phyloP scores from a whole-genome alignment of 2,888 invertebrate species.

The Pyralis farinalis region DNA sequence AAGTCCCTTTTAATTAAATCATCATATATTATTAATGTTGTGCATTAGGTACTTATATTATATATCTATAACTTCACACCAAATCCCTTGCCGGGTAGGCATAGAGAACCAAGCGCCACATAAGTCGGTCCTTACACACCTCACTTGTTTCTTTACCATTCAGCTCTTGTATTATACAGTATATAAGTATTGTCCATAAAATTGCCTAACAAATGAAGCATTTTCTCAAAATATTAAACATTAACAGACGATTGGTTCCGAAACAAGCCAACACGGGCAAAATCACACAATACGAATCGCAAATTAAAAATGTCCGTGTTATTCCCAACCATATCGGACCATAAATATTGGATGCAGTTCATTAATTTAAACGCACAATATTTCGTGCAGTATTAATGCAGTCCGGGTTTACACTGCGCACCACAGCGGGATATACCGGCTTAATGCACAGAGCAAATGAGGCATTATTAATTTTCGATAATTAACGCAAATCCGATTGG shows the following conservation, averaged over 20 bases:
- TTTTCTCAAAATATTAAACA: too few relatives aligned
- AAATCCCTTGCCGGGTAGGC: too few relatives aligned
- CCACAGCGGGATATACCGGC: conserved; percentile 11
- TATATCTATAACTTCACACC: too few relatives aligned
- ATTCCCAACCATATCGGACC: conserved; percentile 20
- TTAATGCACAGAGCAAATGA: conserved; percentile 38
- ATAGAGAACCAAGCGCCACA: too few relatives aligned
- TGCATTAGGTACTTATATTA: too few relatives aligned
- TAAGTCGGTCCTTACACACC: too few relatives aligned
- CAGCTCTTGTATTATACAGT: too few relatives aligned
- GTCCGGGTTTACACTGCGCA: not conserved
- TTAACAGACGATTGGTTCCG: not conserved
- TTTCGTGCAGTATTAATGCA: conserved; percentile 15
- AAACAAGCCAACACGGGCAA: not conserved
- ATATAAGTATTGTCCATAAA: too few relatives aligned
- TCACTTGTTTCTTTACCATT: too few relatives aligned
- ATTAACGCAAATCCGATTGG: conserved; percentile 29
- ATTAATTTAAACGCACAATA: conserved; percentile 45
- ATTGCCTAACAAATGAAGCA: too few relatives aligned
- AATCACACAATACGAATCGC: not conserved
- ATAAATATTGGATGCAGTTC: conserved; percentile 41
- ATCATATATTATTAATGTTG: too few relatives aligned
- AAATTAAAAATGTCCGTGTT: not conserved
- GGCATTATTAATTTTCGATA: conserved; percentile 43
- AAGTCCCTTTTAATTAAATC: too few relatives aligned